phyloP scores from a whole-genome alignment of 2,113 vertebrate species.

The Larimichthys crocea region DNA sequence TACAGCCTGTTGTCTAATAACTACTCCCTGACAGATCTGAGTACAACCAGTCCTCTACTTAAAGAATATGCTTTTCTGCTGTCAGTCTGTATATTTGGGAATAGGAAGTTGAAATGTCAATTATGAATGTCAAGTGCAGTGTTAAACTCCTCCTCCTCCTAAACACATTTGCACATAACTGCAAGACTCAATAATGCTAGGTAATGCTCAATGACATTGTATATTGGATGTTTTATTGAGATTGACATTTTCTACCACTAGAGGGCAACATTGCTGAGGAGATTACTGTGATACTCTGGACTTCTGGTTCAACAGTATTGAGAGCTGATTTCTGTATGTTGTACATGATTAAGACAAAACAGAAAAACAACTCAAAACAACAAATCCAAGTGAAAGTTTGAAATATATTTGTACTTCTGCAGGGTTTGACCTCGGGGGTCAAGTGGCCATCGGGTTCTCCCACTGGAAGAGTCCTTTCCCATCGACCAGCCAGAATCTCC shows the following conservation, averaged over 20 bases:
- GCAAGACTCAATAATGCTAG: background rate
- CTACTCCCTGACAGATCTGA: background rate
- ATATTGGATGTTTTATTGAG: background rate
- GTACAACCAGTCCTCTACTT: background rate
- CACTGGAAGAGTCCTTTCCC: constrained; percentile 87
- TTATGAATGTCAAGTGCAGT: background rate
- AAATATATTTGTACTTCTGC: constrained; percentile 10
- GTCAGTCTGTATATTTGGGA: background rate
- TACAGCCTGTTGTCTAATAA: background rate
- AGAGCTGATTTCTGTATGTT: background rate
- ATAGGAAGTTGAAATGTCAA: background rate
- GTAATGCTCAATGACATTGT: background rate
- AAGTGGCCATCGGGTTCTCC: constrained; percentile 87
- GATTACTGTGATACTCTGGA: background rate
- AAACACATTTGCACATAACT: background rate
- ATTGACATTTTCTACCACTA: constrained; percentile 31
- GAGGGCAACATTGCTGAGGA: constrained; percentile 50
- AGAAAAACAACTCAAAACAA: background rate
- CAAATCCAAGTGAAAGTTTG: background rate
- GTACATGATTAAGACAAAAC: background rate
- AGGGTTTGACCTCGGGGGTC: constrained; percentile 84
- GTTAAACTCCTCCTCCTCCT: background rate
- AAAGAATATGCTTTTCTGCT: background rate
- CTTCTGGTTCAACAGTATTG: background rate
- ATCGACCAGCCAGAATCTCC: constrained; percentile 73